These are phyloP conservation scores for Hydrochoerus hydrochaeris DNA, from an alignment of 2,113 vertebrate genomes.

Conservation along the genomic window DNA sequence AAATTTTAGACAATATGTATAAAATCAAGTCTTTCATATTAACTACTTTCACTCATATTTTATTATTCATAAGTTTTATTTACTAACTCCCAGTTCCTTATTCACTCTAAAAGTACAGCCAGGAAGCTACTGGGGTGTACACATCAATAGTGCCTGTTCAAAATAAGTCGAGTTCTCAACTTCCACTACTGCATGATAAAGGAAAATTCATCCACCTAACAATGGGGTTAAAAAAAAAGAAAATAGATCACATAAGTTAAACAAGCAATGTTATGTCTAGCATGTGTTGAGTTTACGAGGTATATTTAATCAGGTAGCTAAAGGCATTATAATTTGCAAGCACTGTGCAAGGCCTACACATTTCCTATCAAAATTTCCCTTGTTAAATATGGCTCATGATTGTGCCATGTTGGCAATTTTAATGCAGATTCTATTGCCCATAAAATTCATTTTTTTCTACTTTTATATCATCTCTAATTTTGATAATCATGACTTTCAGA, in stretches of 20 bases:
- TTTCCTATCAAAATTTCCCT: not conserved
- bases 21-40: not conserved
- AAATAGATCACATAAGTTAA: not conserved
- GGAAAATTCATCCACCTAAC: not conserved
- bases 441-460: conserved; percentile 23
- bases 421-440: conserved; percentile 23
- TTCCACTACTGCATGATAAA: not conserved
- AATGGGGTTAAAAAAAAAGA: not conserved
- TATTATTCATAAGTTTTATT: not conserved
- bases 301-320: conserved; percentile 38
- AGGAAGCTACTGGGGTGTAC: not conserved
- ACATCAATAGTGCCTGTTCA: not conserved
- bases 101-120: not conserved
- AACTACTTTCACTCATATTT: not conserved
- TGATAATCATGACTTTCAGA: conserved; percentile 58
- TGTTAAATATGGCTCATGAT: not conserved
- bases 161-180: conserved; percentile 3
- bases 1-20: not conserved
- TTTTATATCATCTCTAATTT: conserved; percentile 57
- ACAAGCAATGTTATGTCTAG: not conserved
- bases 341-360: not conserved
- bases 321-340: conserved; percentile 8
- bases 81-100: conserved; percentile 15
- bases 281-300: not conserved
- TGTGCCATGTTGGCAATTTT: conserved; percentile 37